A percentile compares a stretch with the other conserved stretches of the same genome.
phyloP scores from a whole-genome alignment of 2,888 invertebrate genomes.

The Fabriciana adippe region DNA sequence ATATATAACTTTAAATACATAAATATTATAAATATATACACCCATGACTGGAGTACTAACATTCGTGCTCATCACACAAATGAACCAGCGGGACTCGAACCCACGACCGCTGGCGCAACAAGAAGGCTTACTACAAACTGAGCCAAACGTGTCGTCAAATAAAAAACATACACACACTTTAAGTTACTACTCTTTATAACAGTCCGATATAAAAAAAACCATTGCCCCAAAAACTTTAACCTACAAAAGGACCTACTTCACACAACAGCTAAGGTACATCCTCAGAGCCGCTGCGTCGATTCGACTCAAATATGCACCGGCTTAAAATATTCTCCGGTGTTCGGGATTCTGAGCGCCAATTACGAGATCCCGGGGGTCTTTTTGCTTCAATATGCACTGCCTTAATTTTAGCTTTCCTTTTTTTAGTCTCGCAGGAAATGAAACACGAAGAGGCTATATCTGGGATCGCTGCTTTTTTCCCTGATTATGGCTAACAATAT shows the following conservation, averaged over 20 bases:
- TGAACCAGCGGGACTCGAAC: too few relatives aligned
- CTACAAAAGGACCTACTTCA: neutral
- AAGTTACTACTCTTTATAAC: too few relatives aligned
- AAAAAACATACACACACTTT: too few relatives aligned
- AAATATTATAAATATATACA: too few relatives aligned
- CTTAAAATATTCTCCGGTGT: constrained; percentile 49
- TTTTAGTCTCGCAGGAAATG: constrained; percentile 35
- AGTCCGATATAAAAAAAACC: neutral
- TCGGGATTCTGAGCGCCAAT: constrained; percentile 23
- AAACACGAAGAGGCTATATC: constrained; percentile 16
- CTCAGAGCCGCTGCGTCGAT: constrained; percentile 19
- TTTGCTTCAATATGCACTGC: constrained; percentile 17
- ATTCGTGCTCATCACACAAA: too few relatives aligned
- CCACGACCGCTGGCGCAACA: too few relatives aligned
- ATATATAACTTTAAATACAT: too few relatives aligned
- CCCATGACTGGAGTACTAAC: too few relatives aligned
- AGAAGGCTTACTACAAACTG: too few relatives aligned
- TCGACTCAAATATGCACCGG: constrained; percentile 42
- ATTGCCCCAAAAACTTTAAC: neutral
- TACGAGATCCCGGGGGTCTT: constrained; percentile 10
- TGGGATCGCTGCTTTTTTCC: too few relatives aligned
- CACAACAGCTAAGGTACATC: neutral
- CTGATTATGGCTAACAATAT: too few relatives aligned
- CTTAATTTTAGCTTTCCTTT: constrained; percentile 30
- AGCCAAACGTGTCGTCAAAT: too few relatives aligned